Evolutionary conservation across 2,113 vertebrate species (phyloP).

Genomic region (Odobenus rosmarus): DNA sequence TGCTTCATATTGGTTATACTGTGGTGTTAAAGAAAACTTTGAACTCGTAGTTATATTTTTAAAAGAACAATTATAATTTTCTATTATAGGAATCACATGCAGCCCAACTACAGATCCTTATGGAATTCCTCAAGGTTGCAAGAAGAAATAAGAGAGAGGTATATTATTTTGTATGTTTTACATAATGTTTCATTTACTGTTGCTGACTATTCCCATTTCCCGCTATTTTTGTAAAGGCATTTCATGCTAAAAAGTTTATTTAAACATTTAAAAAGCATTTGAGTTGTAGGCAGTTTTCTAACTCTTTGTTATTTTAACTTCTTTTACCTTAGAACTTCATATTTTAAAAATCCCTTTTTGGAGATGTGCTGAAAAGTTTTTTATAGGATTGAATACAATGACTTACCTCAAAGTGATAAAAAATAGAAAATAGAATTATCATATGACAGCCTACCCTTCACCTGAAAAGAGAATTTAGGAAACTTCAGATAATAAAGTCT

Average conservation of each 20-base stretch:
- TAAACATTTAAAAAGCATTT: slow-evolving; percentile 59
- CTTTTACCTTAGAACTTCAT: slow-evolving; percentile 39
- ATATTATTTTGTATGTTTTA: slow-evolving; percentile 77
- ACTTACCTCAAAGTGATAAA: neutral
- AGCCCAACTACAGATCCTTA: slow-evolving; percentile 97
- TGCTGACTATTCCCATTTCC: neutral
- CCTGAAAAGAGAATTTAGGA: slow-evolving; percentile 20
- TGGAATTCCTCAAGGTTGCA: slow-evolving; percentile 99
- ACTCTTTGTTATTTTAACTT: slow-evolving; percentile 64
- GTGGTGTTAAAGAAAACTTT: slow-evolving; percentile 21
- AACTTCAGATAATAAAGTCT: neutral
- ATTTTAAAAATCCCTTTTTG: neutral
- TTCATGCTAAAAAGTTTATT: neutral
- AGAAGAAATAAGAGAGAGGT: slow-evolving; percentile 99
- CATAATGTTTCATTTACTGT: slow-evolving; percentile 31
- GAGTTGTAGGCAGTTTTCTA: slow-evolving; percentile 45
- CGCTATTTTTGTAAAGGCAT: slow-evolving; percentile 33
- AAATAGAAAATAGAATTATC: slow-evolving; percentile 29
- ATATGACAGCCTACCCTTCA: neutral
- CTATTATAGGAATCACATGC: slow-evolving; percentile 95
- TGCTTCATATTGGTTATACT: neutral
- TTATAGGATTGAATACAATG: neutral
- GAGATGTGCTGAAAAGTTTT: neutral
- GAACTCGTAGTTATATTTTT: slow-evolving; percentile 41
- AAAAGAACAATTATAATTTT: slow-evolving; percentile 74